Evolutionary conservation across 2,888 invertebrate genomes (phyloP), one percentile per base, ranked within the genome.

Genomic region (Ceramica pisi): DNA sequence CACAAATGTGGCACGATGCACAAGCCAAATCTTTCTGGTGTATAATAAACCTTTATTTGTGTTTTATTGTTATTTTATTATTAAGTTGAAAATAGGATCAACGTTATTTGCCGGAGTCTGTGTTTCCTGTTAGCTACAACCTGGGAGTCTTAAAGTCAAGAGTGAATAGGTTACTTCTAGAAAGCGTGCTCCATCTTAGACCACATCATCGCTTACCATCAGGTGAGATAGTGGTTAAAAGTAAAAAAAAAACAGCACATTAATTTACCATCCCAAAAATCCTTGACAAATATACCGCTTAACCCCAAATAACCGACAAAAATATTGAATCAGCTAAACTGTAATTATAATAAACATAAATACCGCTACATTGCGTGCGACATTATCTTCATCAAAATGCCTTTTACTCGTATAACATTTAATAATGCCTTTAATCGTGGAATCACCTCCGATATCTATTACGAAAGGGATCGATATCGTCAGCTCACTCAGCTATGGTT

Each of bases 361-460:
- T 46, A 73, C 48, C 1, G 44, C 51, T 65, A 63, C 67, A 46
- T 81, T 61, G 72, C 74, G 78, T 78, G 78, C 19, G 44, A 19
- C 55, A 67, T 59, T 59, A 77, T 71, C 64, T 60, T 44, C 31
- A 79, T 70, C 56, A 68, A 74, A 74, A 70, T 64, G 10, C 56
- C 60, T 71, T 57, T 75, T 60, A 76, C 51, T 63, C n/a, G 35
- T 51, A 77, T 61, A 71, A 63, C 62, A 64, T 61, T 46, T 57
- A 51, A 61, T 73, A 77, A 73, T 61, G 57, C 55, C 62, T 23
- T 55, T 79, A 74, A 81, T 79, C 79, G 62, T 3, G 35, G 38
- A 50, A 64, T 70, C 67, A 66, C 70, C 65, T 77, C 75, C 68
- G 63, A 75, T 71, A 75, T 75, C 75, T 78, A 82, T 78, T 71